Conservation (phyloP, 30 jellyfish, hydroid and myxozoan genomes). For the Turritopsis rubra region DNA sequence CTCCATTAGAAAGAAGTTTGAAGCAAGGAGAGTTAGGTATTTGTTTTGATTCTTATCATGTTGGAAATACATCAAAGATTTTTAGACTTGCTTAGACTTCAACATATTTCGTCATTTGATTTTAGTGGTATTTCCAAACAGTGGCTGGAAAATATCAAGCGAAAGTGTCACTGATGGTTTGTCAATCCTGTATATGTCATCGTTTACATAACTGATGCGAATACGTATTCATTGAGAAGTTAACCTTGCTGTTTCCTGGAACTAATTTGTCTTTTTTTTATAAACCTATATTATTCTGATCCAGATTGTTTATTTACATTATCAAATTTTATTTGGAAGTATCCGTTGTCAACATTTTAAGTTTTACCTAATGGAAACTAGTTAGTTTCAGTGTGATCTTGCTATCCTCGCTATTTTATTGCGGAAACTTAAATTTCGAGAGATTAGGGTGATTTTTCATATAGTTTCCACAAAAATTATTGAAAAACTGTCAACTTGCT, state of each 20-base stretch:
- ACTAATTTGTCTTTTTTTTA: not conserved
- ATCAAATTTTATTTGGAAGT: no score
- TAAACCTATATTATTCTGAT: not conserved
- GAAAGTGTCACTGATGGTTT: not conserved
- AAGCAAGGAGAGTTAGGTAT: slow-evolving; percentile 25
- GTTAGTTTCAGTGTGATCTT: no score
- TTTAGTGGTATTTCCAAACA: not conserved
- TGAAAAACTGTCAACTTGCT: no score
- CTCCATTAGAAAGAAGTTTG: not conserved
- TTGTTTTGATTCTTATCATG: slow-evolving; percentile 1
- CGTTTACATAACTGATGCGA: not conserved
- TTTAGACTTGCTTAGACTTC: not conserved
- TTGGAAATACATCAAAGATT: not conserved
- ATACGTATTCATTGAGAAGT: no score
- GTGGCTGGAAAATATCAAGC: not conserved
- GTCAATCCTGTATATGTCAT: not conserved
- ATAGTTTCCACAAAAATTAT: no score
- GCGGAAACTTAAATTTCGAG: no score
- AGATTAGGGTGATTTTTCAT: no score
- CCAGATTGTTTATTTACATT: no score
- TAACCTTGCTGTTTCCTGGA: no score
- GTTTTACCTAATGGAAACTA: no score
- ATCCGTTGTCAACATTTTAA: no score
- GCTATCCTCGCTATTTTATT: no score
- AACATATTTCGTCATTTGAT: not conserved